Conservation (phyloP, 2,888 invertebrate genomes). For the Tuberolachnus salignus region DNA sequence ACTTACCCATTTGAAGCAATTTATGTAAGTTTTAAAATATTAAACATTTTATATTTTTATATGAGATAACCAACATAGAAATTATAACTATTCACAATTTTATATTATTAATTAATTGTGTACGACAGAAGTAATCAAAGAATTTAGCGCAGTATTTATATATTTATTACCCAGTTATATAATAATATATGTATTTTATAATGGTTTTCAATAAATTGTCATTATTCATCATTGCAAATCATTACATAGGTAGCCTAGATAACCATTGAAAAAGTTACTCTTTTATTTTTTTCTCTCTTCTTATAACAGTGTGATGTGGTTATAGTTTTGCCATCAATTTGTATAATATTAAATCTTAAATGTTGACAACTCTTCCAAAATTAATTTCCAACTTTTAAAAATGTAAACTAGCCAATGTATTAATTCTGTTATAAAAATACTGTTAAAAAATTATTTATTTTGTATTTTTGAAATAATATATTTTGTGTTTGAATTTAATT, state of each 20-base stretch:
- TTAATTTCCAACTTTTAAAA: no score
- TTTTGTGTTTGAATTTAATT: conserved; percentile 51
- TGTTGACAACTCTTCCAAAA: no score
- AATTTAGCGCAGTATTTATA: background rate
- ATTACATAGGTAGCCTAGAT: background rate
- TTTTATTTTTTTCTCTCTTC: background rate
- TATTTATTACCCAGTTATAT: background rate
- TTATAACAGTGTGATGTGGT: no score
- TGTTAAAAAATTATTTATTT: no score
- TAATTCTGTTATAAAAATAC: no score
- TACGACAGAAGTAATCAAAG: background rate
- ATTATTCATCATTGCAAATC: background rate
- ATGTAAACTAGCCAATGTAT: no score
- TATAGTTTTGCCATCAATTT: no score
- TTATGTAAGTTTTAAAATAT: conserved; percentile 68
- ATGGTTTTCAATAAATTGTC: background rate
- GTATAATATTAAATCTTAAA: no score
- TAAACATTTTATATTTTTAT: conserved; percentile 5
- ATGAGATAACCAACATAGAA: no score
- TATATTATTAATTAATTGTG: background rate
- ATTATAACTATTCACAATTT: background rate
- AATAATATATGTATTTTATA: background rate
- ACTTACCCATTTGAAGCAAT: conserved; percentile 87
- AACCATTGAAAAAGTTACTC: background rate
- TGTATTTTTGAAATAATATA: background rate